Percentiles rank a stretch among this genome's conserved stretches.
These are phyloP conservation scores for Drosophila quinaria DNA, from an alignment of 2,888 invertebrate genomes.

Conservation along the genomic window DNA sequence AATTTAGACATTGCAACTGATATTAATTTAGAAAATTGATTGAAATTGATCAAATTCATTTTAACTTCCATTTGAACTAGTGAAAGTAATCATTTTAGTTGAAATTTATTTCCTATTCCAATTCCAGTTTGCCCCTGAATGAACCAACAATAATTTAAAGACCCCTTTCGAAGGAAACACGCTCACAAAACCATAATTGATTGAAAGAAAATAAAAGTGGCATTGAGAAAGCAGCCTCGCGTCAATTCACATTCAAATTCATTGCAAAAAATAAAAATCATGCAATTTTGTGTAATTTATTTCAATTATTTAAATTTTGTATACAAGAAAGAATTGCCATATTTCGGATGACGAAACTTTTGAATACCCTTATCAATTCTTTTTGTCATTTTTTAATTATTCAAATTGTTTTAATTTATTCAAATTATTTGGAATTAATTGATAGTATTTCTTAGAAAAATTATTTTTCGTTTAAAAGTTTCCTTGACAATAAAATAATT, in stretches of 20 bases:
- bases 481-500: background rate
- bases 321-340: background rate
- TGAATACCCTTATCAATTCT: background rate
- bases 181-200: slow-evolving; percentile 6
- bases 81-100: background rate
- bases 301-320: slow-evolving; percentile 32
- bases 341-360: slow-evolving; percentile 9
- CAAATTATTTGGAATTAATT: background rate
- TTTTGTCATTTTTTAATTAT: background rate
- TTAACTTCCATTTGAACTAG: slow-evolving; percentile 1
- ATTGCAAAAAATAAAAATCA: slow-evolving; percentile 37
- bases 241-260: slow-evolving; percentile 37
- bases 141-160: background rate
- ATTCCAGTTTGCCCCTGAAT: slow-evolving; percentile 1
- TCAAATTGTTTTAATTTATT: background rate
- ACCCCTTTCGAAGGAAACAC: slow-evolving; percentile 6
- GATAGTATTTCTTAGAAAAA: background rate
- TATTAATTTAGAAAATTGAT: background rate
- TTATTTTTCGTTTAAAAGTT: background rate
- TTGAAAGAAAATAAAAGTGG: slow-evolving; percentile 51
- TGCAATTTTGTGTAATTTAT: slow-evolving; percentile 26
- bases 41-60: slow-evolving; percentile 3
- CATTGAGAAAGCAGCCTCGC: slow-evolving; percentile 36
- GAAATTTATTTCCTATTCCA: background rate
- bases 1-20: background rate